Evolutionary conservation across 2,113 vertebrate genomes (phyloP), one percentile per base, ranked within the genome.

Genomic region (Cryptotis parvus): DNA sequence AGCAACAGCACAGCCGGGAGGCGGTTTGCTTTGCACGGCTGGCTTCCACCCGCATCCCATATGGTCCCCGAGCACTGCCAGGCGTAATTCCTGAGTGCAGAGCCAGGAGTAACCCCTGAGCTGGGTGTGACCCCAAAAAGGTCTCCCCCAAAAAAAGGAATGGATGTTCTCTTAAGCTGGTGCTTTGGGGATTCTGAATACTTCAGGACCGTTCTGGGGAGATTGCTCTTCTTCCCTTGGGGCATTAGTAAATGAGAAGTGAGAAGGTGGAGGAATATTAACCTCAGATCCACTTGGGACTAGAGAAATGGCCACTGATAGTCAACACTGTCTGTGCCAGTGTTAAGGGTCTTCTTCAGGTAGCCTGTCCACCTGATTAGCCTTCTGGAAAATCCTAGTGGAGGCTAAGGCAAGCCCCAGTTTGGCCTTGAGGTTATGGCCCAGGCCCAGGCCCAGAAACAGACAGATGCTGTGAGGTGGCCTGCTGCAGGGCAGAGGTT

Each of bases 101-200:
- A n/a, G n/a, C n/a, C n/a, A n/a, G n/a, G n/a, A n/a, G n/a, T n/a
- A n/a, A n/a, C n/a, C n/a, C n/a, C n/a, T n/a, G n/a, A n/a, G n/a
- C n/a, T n/a, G n/a, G n/a, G n/a, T n/a, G n/a, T n/a, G n/a, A n/a
- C n/a, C n/a, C n/a, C n/a, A n/a, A n/a, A n/a, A n/a, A n/a, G n/a
- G n/a, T n/a, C n/a, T n/a, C n/a, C n/a, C n/a, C n/a, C n/a, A n/a
- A n/a, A n/a, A n/a, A n/a, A 26, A 80, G 80, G 58, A 78, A 84
- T 15, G 18, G 29, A 52, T 90, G 27, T 68, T 92, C 65, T 87
- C 69, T 49, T 84, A 52, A 89, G 91, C 11, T 87, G 87, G 65
- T 72, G 52, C 86, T 94, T 92, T 78, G 66, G 52, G 49, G 82
- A 63, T 81, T 85, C 72, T 52, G n/a, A 76, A 79, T 85, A 83